These are phyloP conservation scores for Cecidostiba fungosa DNA, from an alignment of 2,888 invertebrate genomes.

Conservation along the genomic window DNA sequence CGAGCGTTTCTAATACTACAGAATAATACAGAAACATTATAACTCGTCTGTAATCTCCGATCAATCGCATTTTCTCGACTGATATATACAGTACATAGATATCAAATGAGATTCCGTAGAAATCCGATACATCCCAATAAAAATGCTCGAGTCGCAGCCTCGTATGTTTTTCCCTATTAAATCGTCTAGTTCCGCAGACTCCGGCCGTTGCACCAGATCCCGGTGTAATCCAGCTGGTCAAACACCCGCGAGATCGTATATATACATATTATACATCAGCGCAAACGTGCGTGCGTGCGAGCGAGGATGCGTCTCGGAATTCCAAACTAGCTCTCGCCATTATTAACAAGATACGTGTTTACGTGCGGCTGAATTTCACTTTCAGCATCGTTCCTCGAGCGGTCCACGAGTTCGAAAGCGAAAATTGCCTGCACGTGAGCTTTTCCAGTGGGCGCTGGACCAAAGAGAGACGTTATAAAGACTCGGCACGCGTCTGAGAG, in stretches of 20 bases:
- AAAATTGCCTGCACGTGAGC: constrained; percentile 61
- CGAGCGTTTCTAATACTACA: neutral
- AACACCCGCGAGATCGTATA: neutral
- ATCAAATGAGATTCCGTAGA: too few relatives aligned
- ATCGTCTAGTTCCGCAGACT: neutral
- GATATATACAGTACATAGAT: too few relatives aligned
- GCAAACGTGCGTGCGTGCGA: too few relatives aligned
- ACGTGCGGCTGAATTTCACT: constrained; percentile 65
- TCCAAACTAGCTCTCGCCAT: constrained; percentile 23
- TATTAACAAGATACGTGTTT: constrained; percentile 24
- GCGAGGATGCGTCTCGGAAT: constrained; percentile 1
- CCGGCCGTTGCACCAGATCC: constrained; percentile 29
- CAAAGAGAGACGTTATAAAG: constrained; percentile 70
- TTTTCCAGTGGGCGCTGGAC: constrained; percentile 65
- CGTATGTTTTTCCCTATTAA: neutral
- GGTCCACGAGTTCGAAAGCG: constrained; percentile 55
- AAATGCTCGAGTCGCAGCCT: neutral
- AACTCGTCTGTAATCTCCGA: too few relatives aligned
- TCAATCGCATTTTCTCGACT: too few relatives aligned
- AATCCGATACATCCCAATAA: neutral
- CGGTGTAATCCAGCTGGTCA: neutral
- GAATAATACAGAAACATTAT: too few relatives aligned
- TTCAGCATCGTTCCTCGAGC: constrained; percentile 53
- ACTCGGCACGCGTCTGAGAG: constrained; percentile 67
- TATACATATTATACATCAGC: neutral